Conservation (phyloP, 2,113 vertebrate genomes). For the Coracopsis vasa region DNA sequence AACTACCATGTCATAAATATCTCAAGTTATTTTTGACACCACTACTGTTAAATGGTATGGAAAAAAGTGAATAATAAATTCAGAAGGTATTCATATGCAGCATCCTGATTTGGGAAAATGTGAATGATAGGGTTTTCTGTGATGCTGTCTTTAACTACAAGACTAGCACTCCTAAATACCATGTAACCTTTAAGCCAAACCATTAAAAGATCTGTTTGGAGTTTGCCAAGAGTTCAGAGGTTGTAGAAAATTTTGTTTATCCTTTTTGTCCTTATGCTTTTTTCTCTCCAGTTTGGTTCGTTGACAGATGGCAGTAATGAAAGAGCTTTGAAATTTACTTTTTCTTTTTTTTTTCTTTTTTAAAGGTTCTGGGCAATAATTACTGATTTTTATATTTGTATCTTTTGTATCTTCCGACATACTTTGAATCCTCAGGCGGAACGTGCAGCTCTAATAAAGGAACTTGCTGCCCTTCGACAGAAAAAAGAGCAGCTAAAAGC, state of each 20-base stretch:
- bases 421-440: constrained; percentile 77
- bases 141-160: neutral
- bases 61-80: neutral
- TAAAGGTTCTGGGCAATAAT: neutral
- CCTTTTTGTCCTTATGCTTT: neutral
- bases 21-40: neutral
- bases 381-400: neutral
- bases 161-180: neutral
- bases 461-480: constrained; percentile 80
- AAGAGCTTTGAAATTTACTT: neutral
- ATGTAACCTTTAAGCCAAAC: neutral
- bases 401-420: neutral
- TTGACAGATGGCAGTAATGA: neutral
- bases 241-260: neutral
- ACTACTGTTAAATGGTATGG: neutral
- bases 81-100: neutral
- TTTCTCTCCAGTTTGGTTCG: neutral
- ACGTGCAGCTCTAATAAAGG: constrained; percentile 76
- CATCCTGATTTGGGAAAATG: neutral
- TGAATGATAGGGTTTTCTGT: neutral
- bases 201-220: neutral
- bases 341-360: neutral
- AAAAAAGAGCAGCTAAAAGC: constrained; percentile 77
- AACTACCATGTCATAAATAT: neutral
- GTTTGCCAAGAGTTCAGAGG: neutral